These are phyloP conservation scores for Meandrina meandrites DNA, from an alignment of 92 coral and sea anemone genomes.

Conservation along the genomic window DNA sequence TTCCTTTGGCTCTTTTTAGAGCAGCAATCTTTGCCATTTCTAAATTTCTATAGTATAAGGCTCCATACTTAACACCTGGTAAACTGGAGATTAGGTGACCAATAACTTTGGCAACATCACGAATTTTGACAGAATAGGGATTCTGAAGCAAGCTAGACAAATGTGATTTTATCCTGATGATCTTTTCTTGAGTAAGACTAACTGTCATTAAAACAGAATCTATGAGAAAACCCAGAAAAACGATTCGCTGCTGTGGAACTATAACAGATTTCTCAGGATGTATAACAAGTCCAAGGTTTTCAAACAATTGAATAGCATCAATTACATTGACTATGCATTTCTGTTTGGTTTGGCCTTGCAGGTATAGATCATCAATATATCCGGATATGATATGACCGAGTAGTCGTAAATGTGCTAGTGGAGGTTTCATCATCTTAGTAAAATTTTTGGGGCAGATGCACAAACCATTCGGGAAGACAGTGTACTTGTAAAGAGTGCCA, in stretches of 20 bases:
- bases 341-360: conserved; percentile 42
- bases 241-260: conserved; percentile 42
- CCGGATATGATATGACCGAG: conserved; percentile 47
- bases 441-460: conserved; percentile 64
- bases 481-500: conserved; percentile 55
- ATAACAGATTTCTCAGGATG: conserved; percentile 58
- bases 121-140: conserved; percentile 24
- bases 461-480: conserved; percentile 65
- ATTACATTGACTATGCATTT: conserved; percentile 49
- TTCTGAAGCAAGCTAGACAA: conserved; percentile 28
- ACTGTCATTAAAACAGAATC: conserved; percentile 58
- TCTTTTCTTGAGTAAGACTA: conserved; percentile 48
- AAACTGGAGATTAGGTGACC: conserved; percentile 56
- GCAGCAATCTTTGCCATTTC: conserved; percentile 52
- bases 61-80: conserved; percentile 65
- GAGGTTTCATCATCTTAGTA: conserved; percentile 70
- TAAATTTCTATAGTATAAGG: conserved; percentile 49
- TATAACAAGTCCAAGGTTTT: conserved; percentile 47
- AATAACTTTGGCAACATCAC: conserved; percentile 51
- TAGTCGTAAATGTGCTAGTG: conserved; percentile 43
- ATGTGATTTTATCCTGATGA: conserved; percentile 17
- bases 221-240: conserved; percentile 49
- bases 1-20: conserved; percentile 42
- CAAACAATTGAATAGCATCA: conserved; percentile 50
- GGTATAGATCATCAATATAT: conserved; percentile 59